phyloP scores from a whole-genome alignment of 2,888 invertebrate genomes.

The Hydrotaea diabolus region DNA sequence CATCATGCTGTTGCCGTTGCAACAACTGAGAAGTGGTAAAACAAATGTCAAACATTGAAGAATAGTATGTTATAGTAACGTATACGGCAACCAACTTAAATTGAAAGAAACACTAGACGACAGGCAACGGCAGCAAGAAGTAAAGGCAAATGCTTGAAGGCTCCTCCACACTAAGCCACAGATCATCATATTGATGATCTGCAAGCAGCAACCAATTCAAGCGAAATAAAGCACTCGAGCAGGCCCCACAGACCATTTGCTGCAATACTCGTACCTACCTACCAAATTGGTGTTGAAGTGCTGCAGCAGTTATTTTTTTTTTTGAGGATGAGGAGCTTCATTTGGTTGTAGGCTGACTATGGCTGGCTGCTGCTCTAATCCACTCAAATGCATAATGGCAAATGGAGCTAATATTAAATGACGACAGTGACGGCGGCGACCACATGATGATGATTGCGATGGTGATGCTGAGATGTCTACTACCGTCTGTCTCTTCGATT shows the following conservation, averaged over 20 bases:
- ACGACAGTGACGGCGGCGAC: background rate
- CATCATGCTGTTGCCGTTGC: constrained; percentile 9
- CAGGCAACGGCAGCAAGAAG: background rate
- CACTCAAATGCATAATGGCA: constrained; percentile 29
- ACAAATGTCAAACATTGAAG: constrained; percentile 56
- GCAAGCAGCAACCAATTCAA: constrained; percentile 44
- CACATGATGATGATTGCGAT: background rate
- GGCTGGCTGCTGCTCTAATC: constrained; percentile 30
- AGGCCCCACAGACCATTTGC: constrained; percentile 10
- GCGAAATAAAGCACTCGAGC: background rate
- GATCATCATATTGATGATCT: constrained; percentile 58
- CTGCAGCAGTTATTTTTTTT: background rate
- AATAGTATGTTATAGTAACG: constrained; percentile 27
- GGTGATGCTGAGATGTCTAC: constrained; percentile 9
- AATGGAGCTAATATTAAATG: constrained; percentile 30
- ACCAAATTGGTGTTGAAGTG: constrained; percentile 25
- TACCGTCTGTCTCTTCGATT: background rate
- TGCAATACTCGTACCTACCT: constrained; percentile 13
- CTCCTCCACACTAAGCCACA: constrained; percentile 14
- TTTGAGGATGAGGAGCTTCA: background rate
- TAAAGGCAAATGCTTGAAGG: constrained; percentile 61
- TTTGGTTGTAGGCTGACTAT: background rate
- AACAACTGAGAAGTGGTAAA: constrained; percentile 17
- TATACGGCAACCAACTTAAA: background rate
- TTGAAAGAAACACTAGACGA: background rate